Evolutionary conservation across 2,797 vertebrate species (phyloP).

Genomic region (Aythya fuligula): DNA sequence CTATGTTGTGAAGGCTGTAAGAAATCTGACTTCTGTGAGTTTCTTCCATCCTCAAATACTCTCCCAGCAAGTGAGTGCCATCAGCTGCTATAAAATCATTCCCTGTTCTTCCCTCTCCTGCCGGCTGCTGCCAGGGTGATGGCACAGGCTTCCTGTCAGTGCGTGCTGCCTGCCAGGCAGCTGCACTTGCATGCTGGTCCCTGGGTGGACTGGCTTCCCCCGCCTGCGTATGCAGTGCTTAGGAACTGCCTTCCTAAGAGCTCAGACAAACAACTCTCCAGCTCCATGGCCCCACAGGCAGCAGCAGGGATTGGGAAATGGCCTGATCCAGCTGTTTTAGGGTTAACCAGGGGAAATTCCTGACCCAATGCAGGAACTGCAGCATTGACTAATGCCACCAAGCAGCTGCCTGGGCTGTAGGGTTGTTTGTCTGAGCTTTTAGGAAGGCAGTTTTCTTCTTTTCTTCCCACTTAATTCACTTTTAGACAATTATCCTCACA

Average conservation of each 20-base stretch:
- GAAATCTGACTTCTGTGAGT: background rate
- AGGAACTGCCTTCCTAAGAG: no score
- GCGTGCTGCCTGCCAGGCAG: background rate
- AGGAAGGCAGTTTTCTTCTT: background rate
- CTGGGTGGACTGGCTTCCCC: background rate
- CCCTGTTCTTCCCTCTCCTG: background rate
- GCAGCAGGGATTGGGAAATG: background rate
- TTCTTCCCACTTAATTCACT: background rate
- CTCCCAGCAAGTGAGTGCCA: background rate
- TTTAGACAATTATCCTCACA: background rate
- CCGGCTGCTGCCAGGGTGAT: background rate
- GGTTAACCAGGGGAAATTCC: background rate
- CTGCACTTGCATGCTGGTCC: background rate
- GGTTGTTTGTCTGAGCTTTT: background rate
- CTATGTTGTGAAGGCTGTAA: background rate
- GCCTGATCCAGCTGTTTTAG: background rate
- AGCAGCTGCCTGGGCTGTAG: background rate
- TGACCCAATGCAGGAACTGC: background rate
- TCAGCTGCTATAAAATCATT: background rate
- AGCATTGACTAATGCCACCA: background rate
- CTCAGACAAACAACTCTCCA: no score
- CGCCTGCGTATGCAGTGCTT: background rate
- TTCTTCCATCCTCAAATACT: background rate
- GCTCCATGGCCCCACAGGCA: no score
- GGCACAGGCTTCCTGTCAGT: fast-evolving